Evolutionary conservation across 2,797 vertebrate genomes (phyloP), one percentile per base, ranked within the genome.

Genomic region (Melanotaenia trifasciata): DNA sequence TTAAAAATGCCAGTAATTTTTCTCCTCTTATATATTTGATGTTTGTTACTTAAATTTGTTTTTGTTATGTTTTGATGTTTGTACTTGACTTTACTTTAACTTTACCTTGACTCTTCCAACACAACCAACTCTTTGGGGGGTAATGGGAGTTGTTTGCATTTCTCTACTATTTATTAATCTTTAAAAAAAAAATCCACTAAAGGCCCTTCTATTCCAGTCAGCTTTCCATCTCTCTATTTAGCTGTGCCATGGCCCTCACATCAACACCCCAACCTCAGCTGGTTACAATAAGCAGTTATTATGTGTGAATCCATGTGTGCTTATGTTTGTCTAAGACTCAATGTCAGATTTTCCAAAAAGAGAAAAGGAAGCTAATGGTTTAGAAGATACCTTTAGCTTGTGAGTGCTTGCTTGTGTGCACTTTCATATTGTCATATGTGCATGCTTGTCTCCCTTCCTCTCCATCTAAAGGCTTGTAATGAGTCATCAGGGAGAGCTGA

Each of bases 401-500:
- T 57, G 30, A 59, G 33, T 67, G 58, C 51, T 33, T 35, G 26
- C 53, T 26, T 33, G 43, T 51, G 47, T 65, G 45, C 9, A 5
- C 53, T 45, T 77, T 83, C 56, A 61, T 78, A 72, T 77, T 76
- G 78, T 80, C 83, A 74, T 78, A 64, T 79, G 70, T 85, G 67
- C 72, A 79, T 78, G 81, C 58, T 78, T 40, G 36, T 73, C 71
- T 82, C 32, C 65, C 76, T 78, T 70, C 83, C 70, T 81, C 82
- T 81, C 78, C 69, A 76, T 82, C 71, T 77, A 80, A 89, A 85
- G 82, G 84, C 74, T 89, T 87, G 89, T 94, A 94, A 94, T 93
- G 93, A 94, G 91, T 93, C 93, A 94, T 93, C 76, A 86, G 92
- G 93, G 93, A 92, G 90, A 91, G 91, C 87, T 92, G 90, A 91